phyloP scores from a whole-genome alignment of 2,113 vertebrate species.

The Proterorhinus semilunaris region DNA sequence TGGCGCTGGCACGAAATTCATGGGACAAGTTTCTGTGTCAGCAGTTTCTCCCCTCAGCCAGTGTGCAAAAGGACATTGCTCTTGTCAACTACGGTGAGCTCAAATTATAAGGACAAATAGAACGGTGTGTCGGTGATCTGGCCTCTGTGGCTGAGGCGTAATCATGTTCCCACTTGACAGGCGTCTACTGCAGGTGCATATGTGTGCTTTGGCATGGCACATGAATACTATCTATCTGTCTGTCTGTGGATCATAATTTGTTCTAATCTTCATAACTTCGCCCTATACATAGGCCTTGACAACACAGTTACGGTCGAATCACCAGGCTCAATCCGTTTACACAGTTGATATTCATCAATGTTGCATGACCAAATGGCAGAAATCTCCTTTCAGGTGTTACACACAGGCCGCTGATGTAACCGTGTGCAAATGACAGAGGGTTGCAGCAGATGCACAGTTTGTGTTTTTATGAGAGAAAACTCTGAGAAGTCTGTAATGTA shows the following conservation, averaged over 20 bases:
- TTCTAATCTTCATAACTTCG: constrained; percentile 44
- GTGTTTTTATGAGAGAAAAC: constrained; percentile 44
- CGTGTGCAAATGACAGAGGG: constrained; percentile 47
- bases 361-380: constrained; percentile 46
- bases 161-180: constrained; percentile 5
- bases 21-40: constrained; percentile 76
- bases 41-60: constrained; percentile 70
- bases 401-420: constrained; percentile 57
- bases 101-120: constrained; percentile 72
- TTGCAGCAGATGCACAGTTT: constrained; percentile 44
- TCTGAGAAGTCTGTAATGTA: constrained; percentile 33
- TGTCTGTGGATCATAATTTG: no score
- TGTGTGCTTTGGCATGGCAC: no score
- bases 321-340: constrained; percentile 19
- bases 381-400: constrained; percentile 37
- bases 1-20: constrained; percentile 64
- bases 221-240: no score
- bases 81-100: constrained; percentile 63
- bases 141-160: constrained; percentile 36
- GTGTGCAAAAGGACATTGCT: constrained; percentile 71
- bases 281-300: neutral
- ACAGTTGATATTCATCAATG: constrained; percentile 51
- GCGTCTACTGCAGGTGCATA: neutral
- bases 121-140: constrained; percentile 51
- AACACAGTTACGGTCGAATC: constrained; percentile 20